These are phyloP conservation scores for Cochlearius cochlearius DNA, from an alignment of 2,113 vertebrate genomes.

Conservation along the genomic window DNA sequence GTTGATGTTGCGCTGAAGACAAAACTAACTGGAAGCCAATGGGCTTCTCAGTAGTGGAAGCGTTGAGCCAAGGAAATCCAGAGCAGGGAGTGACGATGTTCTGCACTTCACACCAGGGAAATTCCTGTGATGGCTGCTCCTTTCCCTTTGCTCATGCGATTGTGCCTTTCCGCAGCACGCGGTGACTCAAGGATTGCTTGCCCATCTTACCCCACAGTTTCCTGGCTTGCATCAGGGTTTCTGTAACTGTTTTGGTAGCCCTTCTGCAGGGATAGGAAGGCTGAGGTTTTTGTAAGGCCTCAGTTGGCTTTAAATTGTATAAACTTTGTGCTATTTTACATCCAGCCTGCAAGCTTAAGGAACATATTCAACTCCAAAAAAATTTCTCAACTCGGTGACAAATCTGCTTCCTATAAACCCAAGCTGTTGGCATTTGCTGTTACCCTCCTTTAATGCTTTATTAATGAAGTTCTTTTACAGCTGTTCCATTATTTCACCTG, in stretches of 20 bases:
- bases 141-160: background rate
- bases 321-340: constrained; percentile 23
- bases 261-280: background rate
- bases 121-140: background rate
- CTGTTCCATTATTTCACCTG: constrained; percentile 68
- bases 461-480: constrained; percentile 65
- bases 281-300: constrained; percentile 44
- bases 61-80: background rate
- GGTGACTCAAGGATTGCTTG: background rate
- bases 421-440: constrained; percentile 55
- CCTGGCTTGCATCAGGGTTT: background rate
- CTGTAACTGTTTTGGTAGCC: background rate
- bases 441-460: constrained; percentile 55
- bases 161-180: background rate
- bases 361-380: constrained; percentile 12
- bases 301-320: constrained; percentile 20
- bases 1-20: background rate
- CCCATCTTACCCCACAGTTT: background rate
- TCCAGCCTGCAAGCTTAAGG: constrained; percentile 6
- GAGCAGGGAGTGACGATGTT: background rate
- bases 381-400: constrained; percentile 48
- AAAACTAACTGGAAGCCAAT: background rate
- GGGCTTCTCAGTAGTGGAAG: background rate
- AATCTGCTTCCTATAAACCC: constrained; percentile 64
- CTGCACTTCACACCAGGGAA: background rate